These are phyloP conservation scores for Microcebus griseorufus DNA, from an alignment of 2,113 vertebrate species.

Conservation along the genomic window DNA sequence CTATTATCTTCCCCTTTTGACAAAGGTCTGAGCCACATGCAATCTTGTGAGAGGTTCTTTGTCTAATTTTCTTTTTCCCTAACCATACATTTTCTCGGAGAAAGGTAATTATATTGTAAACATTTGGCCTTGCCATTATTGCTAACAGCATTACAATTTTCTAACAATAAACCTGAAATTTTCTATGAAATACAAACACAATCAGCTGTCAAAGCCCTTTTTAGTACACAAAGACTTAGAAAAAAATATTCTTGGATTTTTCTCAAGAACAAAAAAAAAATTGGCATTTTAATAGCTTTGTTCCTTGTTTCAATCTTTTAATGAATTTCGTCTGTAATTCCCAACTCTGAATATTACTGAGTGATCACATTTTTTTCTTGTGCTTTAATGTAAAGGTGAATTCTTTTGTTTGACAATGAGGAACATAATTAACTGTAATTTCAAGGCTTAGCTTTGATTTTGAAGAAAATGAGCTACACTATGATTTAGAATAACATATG, in stretches of 20 bases:
- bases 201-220: constrained; percentile 38
- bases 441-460: constrained; percentile 3
- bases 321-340: constrained; percentile 25
- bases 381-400: constrained; percentile 10
- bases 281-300: background rate
- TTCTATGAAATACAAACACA: constrained; percentile 58
- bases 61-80: constrained; percentile 22
- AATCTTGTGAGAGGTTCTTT: background rate
- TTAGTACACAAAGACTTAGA: constrained; percentile 14
- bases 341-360: constrained; percentile 7
- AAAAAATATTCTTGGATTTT: constrained; percentile 20
- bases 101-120: constrained; percentile 55
- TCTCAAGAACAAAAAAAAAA: constrained; percentile 25
- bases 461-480: background rate
- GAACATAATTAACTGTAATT: constrained; percentile 49
- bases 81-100: constrained; percentile 14
- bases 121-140: constrained; percentile 42
- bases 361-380: background rate
- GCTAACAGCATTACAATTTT: constrained; percentile 47
- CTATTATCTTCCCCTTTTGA: background rate
- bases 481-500: background rate
- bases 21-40: background rate
- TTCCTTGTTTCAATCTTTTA: constrained; percentile 18
- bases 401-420: constrained; percentile 41
- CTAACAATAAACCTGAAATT: constrained; percentile 53